phyloP scores from a whole-genome alignment of 2,113 vertebrate genomes.

The Panthera uncia region DNA sequence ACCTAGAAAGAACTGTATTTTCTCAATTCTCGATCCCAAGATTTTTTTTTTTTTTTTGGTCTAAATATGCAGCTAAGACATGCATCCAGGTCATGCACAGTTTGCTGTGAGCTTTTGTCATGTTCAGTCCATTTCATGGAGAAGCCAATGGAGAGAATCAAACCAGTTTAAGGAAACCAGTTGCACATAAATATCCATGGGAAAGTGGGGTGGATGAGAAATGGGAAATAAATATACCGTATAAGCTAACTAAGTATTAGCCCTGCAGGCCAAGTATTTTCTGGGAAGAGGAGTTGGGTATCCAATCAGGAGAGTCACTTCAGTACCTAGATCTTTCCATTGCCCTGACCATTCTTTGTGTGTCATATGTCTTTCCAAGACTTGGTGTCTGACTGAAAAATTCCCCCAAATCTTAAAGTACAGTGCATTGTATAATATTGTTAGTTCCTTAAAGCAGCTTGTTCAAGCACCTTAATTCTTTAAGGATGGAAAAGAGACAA shows the following conservation, averaged over 20 bases:
- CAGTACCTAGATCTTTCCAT: neutral
- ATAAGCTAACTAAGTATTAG: neutral
- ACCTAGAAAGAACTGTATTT: neutral
- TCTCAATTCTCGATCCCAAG: neutral
- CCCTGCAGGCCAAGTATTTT: neutral
- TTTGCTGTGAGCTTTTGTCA: neutral
- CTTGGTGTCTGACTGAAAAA: neutral
- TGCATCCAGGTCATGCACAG: neutral
- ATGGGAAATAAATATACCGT: neutral
- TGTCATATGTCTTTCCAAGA: neutral
- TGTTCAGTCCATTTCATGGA: neutral
- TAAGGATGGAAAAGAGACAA: conserved; percentile 24
- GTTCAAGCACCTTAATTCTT: neutral
- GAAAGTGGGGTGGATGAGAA: neutral
- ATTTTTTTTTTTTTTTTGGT: neutral
- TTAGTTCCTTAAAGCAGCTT: neutral
- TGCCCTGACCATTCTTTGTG: neutral
- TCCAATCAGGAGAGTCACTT: neutral
- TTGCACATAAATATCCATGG: neutral
- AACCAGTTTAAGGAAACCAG: neutral
- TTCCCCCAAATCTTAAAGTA: neutral
- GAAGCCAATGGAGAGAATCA: neutral
- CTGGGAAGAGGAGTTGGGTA: neutral
- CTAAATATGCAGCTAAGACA: neutral
- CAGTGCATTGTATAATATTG: neutral